Evolutionary conservation across 1,140 invertebrate genomes (phyloP), one percentile per base, ranked within the genome.

Genomic region (Matsumurasca onukii): DNA sequence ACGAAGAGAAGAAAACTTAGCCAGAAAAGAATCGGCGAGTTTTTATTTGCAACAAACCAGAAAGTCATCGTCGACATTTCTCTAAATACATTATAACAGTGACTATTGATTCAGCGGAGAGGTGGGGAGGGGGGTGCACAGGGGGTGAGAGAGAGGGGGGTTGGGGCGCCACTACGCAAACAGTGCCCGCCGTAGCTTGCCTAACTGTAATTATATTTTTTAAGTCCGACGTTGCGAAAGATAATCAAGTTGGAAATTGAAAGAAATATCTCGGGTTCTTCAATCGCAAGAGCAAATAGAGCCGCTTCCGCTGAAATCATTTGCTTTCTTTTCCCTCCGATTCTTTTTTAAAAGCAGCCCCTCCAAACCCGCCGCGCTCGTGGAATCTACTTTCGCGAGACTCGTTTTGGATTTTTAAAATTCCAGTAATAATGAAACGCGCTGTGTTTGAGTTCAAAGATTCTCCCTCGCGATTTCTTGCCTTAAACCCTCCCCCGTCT

Each of bases 181-280:
- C 61, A 63, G 61, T 34, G 25, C 55, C 24, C 20, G 20, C 34
- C n/a, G n/a, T n/a, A n/a, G 31, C 61, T 63, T 27, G 24, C 57
- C 30, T 34, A n/a, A 34, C 30, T 63, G 61, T 63, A 66, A 66
- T 66, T 66, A 66, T 66, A 66, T 66, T 66, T 66, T 66, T 66
- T 30, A 48, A 45, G n/a, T 15, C 62, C 31, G 39, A 65, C 31
- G 34, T 49, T 27, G 64, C 27, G 64, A 66, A 66, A 66, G 64
- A 66, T 66, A 66, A 66, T 66, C 64, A 45, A 66, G 64, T 66
- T 52, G 39, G 29, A 49, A 66, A 66, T 52, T 66, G 64, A 66
- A 66, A 66, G 64, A 66, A 66, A 66, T 51, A 66, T 48, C 64
- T 66, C n/a, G n/a, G n/a, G n/a, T 51, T 52, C 45, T 24, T 65